These are phyloP conservation scores for Arenaria interpres DNA, from an alignment of 2,113 vertebrate genomes.

Conservation along the genomic window DNA sequence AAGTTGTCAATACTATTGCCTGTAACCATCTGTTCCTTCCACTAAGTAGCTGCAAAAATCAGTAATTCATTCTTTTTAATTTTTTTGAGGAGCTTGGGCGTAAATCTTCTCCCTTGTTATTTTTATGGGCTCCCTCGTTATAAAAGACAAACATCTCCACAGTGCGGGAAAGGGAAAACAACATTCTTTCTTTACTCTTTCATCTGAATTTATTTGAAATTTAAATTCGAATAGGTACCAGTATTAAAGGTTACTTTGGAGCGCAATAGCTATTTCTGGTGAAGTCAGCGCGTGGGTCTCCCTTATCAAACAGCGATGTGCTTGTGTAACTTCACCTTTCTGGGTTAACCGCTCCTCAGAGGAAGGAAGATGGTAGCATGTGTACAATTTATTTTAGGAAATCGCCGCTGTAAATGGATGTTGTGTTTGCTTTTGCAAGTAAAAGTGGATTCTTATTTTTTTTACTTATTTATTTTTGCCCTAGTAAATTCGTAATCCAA, in stretches of 20 bases:
- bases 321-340: background rate
- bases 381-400: background rate
- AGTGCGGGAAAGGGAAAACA: background rate
- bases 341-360: fast-evolving
- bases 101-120: conserved; percentile 9
- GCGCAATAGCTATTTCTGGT: background rate
- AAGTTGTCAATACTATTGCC: conserved; percentile 52
- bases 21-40: conserved; percentile 54
- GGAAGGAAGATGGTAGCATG: background rate
- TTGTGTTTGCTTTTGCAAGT: background rate
- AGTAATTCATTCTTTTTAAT: background rate
- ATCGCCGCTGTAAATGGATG: background rate
- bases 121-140: background rate
- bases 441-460: background rate
- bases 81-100: background rate
- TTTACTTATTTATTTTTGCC: background rate
- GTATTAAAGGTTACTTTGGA: background rate
- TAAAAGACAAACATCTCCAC: background rate
- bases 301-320: background rate
- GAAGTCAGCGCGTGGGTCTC: background rate
- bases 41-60: conserved; percentile 42
- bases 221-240: background rate
- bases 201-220: background rate
- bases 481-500: background rate
- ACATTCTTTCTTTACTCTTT: background rate